Evolutionary conservation across 2,888 invertebrate genomes (phyloP).

Genomic region (Holacanthella duospinosa): DNA sequence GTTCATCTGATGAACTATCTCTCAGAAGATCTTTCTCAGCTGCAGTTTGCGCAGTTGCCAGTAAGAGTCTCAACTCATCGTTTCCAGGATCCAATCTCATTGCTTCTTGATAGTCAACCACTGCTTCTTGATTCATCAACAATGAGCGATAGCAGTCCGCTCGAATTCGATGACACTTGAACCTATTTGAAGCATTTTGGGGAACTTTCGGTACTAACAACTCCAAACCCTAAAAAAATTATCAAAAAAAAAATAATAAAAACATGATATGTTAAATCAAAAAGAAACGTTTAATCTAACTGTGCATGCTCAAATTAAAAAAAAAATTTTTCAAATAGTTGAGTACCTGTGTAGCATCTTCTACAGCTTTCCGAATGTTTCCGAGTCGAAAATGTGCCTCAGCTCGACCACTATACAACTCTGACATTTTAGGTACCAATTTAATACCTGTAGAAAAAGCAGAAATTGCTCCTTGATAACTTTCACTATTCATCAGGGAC

Average conservation of each 20-base stretch:
- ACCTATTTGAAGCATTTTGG: slow-evolving; percentile 58
- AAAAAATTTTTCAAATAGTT: not conserved
- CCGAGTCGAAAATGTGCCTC: slow-evolving; percentile 66
- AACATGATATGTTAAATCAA: no score
- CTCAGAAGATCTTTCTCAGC: not conserved
- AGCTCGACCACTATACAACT: slow-evolving; percentile 64
- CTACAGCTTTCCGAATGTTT: slow-evolving; percentile 60
- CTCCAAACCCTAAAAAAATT: slow-evolving; percentile 53
- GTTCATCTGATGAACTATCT: no score
- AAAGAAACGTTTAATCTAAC: no score
- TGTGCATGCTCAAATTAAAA: not conserved
- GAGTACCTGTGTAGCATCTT: slow-evolving; percentile 49
- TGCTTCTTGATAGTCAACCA: slow-evolving; percentile 64
- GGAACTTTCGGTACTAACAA: slow-evolving; percentile 61
- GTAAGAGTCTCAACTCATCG: not conserved
- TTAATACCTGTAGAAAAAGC: slow-evolving; percentile 70
- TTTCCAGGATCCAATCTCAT: slow-evolving; percentile 52
- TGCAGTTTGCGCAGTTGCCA: not conserved
- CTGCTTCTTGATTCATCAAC: slow-evolving; percentile 57
- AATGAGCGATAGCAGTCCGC: slow-evolving; percentile 62
- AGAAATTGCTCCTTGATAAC: slow-evolving; percentile 68
- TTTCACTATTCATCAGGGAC: slow-evolving; percentile 61
- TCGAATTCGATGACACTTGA: slow-evolving; percentile 61
- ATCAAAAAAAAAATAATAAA: no score
- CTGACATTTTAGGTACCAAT: slow-evolving; percentile 58